phyloP scores from a whole-genome alignment of 2,797 vertebrate genomes.

The Rhinoraja longicauda region DNA sequence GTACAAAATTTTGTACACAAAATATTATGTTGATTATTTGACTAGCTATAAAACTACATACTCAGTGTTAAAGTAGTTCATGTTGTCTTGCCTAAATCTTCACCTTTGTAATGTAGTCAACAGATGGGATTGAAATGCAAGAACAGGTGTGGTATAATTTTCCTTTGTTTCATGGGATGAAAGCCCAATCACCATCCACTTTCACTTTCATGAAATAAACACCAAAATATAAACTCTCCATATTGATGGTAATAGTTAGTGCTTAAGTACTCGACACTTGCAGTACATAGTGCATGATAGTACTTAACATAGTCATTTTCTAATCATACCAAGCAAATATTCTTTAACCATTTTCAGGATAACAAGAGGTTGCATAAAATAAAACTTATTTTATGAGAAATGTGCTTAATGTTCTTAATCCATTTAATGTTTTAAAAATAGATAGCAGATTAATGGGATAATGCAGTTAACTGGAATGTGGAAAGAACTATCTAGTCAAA shows the following conservation, averaged over 20 bases:
- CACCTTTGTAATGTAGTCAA: background rate
- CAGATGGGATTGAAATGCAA: background rate
- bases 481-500: background rate
- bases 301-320: background rate
- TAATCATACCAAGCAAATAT: background rate
- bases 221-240: background rate
- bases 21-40: background rate
- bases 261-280: background rate
- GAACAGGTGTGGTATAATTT: background rate
- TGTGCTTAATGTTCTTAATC: background rate
- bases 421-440: constrained; percentile 10
- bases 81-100: background rate
- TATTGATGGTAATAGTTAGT: background rate
- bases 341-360: background rate
- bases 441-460: background rate
- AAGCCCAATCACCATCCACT: background rate
- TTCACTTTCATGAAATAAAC: background rate
- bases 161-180: background rate
- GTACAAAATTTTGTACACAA: background rate
- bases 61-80: constrained; percentile 20
- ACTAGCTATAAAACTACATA: constrained; percentile 5
- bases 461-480: background rate
- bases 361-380: background rate
- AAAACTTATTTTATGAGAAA: background rate
- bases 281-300: background rate